phyloP scores from a whole-genome alignment of 1,140 invertebrate genomes.

The Lepidostoma basale region DNA sequence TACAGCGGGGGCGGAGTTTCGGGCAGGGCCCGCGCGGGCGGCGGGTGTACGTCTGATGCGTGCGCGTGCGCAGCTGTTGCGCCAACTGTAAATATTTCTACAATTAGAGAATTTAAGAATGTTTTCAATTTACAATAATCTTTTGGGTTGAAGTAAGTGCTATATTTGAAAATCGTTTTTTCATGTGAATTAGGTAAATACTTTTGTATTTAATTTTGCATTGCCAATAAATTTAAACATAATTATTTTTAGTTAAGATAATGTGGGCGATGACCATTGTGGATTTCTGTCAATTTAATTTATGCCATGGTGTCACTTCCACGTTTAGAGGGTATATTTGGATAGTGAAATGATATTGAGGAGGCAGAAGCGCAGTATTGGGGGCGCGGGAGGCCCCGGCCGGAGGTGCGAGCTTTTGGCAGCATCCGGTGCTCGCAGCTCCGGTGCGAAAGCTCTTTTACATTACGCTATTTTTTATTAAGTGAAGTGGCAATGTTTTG shows the following conservation, averaged over 20 bases:
- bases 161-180: constrained; percentile 36
- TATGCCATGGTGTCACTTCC: constrained; percentile 38
- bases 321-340: constrained; percentile 40
- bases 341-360: constrained; percentile 41
- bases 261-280: constrained; percentile 30
- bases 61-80: constrained; percentile 29
- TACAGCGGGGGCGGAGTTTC: constrained; percentile 31
- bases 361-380: constrained; percentile 40
- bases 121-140: constrained; percentile 29
- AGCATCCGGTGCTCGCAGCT: constrained; percentile 38
- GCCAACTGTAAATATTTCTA: constrained; percentile 43
- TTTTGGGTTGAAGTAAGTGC: constrained; percentile 30
- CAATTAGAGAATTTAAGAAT: constrained; percentile 29
- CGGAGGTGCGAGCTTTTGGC: constrained; percentile 35
- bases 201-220: constrained; percentile 38
- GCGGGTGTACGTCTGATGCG: constrained; percentile 26
- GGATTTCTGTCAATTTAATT: constrained; percentile 39
- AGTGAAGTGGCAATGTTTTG: constrained; percentile 72
- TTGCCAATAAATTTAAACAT: constrained; percentile 42
- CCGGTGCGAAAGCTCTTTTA: constrained; percentile 40
- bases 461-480: constrained; percentile 44
- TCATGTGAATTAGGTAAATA: constrained; percentile 31
- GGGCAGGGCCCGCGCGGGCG: constrained; percentile 36
- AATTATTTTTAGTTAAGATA: constrained; percentile 33
- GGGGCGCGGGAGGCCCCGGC: constrained; percentile 30